These are phyloP conservation scores for Acanthis flammea DNA, from an alignment of 2,797 vertebrate species.

Conservation along the genomic window DNA sequence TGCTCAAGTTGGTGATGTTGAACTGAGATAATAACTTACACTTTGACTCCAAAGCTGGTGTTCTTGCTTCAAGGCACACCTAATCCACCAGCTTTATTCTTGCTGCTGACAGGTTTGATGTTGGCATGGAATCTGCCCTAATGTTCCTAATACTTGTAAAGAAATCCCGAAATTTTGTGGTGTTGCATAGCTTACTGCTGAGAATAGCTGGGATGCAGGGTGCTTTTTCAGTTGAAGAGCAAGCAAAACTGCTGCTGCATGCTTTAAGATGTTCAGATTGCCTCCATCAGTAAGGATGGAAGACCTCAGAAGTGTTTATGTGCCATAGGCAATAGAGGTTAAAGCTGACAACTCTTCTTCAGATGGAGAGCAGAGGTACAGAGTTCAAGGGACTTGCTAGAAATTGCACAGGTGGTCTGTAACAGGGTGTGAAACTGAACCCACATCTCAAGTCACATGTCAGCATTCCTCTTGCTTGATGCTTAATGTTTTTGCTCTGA, in stretches of 20 bases:
- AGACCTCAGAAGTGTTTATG: background rate
- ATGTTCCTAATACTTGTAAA: background rate
- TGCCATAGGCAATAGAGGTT: background rate
- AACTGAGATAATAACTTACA: background rate
- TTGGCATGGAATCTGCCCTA: background rate
- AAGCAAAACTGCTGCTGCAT: background rate
- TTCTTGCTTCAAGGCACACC: background rate
- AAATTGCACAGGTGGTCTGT: background rate
- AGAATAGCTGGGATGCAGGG: background rate
- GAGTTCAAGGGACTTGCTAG: background rate
- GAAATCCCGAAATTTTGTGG: background rate
- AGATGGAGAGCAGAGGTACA: background rate
- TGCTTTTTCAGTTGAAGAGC: background rate
- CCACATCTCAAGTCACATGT: background rate
- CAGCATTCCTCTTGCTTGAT: background rate
- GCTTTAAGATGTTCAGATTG: background rate
- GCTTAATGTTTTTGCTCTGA: background rate
- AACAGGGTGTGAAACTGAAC: background rate
- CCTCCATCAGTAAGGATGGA: background rate
- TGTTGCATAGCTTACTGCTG: background rate
- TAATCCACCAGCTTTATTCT: background rate
- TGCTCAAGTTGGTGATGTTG: background rate
- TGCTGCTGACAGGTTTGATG: background rate
- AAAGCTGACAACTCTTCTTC: background rate
- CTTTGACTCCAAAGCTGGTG: background rate